Conservation (phyloP, 2,888 invertebrate species). For the Mantis religiosa region DNA sequence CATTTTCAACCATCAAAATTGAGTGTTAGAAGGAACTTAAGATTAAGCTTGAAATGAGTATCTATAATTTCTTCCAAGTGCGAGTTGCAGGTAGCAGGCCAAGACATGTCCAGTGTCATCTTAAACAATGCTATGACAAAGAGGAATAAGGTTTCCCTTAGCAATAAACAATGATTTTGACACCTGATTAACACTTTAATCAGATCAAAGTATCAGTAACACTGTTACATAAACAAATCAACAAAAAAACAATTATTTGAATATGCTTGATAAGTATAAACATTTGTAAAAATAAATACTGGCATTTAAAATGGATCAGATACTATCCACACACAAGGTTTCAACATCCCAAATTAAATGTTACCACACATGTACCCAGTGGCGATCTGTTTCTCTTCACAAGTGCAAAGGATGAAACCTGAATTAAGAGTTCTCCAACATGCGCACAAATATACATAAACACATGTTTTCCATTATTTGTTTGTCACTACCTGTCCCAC, state of each 20-base stretch:
- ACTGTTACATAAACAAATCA: neutral
- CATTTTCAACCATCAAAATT: too few species aligned
- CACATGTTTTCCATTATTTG: neutral
- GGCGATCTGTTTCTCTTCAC: neutral
- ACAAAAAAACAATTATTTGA: neutral
- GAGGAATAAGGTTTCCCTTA: too few species aligned
- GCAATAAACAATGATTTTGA: neutral
- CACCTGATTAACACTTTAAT: neutral
- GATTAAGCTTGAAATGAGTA: too few species aligned
- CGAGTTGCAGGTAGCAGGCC: too few species aligned
- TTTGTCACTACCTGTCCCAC: neutral
- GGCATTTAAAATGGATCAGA: neutral
- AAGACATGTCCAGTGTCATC: too few species aligned
- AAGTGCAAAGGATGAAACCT: neutral
- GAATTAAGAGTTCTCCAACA: conserved; percentile 1
- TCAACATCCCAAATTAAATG: neutral
- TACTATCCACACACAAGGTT: neutral
- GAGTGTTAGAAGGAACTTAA: too few species aligned
- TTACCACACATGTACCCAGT: neutral
- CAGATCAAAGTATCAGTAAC: neutral
- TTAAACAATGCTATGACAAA: too few species aligned
- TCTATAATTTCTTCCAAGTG: too few species aligned
- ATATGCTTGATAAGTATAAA: neutral
- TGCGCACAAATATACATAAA: neutral
- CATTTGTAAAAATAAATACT: neutral